Percentiles rank a stretch among this genome's conserved stretches.
phyloP scores from a whole-genome alignment of 2,888 invertebrate genomes.

The Acrocera orbiculus region DNA sequence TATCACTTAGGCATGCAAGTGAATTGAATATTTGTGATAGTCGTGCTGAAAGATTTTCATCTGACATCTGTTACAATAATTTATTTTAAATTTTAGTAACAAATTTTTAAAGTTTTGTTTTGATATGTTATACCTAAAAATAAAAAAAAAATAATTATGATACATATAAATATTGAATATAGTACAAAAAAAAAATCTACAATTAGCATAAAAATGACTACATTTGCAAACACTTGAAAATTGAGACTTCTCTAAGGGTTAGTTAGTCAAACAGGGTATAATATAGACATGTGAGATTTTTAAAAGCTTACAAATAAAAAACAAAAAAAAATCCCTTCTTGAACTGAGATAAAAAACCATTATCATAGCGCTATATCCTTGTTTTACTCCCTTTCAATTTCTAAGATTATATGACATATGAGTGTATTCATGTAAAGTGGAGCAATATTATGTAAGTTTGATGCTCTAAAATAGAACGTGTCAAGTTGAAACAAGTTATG shows the following conservation, averaged over 20 bases:
- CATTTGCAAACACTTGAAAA: no score
- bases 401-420: neutral
- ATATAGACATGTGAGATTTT: no score
- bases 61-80: constrained; percentile 40
- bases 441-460: neutral
- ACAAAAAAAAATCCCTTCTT: neutral
- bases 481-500: constrained; percentile 9
- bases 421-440: neutral
- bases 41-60: constrained; percentile 49
- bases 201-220: no score
- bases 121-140: constrained; percentile 5
- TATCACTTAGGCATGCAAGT: constrained; percentile 52
- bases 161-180: no score
- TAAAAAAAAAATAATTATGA: neutral
- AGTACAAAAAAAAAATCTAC: no score
- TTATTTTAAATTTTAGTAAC: constrained; percentile 1
- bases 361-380: no score
- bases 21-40: constrained; percentile 72
- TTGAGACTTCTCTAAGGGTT: no score
- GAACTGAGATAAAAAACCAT: neutral
- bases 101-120: neutral
- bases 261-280: no score
- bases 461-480: constrained; percentile 9
- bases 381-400: no score
- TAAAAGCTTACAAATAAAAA: neutral